Base-by-base conservation (phyloP, 1,140 invertebrate species). In the Halyomorpha halys region DNA sequence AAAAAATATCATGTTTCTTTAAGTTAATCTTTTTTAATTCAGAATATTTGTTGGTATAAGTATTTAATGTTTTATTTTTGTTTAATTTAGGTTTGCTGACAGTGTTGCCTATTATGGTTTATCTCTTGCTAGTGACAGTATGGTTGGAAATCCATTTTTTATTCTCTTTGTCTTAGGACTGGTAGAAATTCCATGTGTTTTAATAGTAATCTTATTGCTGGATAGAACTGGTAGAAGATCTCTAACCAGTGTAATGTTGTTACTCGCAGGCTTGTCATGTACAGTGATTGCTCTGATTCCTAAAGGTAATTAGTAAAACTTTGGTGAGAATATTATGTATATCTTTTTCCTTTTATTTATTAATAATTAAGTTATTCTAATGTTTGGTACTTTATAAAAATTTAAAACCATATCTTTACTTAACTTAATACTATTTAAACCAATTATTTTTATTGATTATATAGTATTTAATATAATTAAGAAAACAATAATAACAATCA, bases 81-180 rank as follows among this genome's bases (percentile, higher is more conserved):
- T 19, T 23, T 2, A 59, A 70, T 75, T 49, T 67, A 79, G 78
- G 78, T 90, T 94, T 72, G 87, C 89, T 1, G 92, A 92, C 72
- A 88, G 89, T 16, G 79, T 93, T 65, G 87, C 87, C 0, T 94
- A 92, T 73, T 94, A 93, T 70, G 90, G 90, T 0, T 73, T 94
- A 0, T 89, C 90, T 0, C 73, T 94, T 16, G 91, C 87, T 67
- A 83, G 86, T 2, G 87, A 84, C 15, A 86, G 83, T 71, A 72
- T 76, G 27, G 47, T 49, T 16, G 90, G 90, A n/a, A 87, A 91
- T 75, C 88, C 89, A 9, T 94, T 84, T 72, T 72, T 94, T 0
- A 89, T 90, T 68, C 77, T 90, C 59, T 90, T 90, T 68, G 76
- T 92, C 2, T 83, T 86, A 73, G 89, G 86, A 1, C 71, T 90